Conservation (phyloP, 2,888 invertebrate species). For the Chromoteleia sp. region DNA sequence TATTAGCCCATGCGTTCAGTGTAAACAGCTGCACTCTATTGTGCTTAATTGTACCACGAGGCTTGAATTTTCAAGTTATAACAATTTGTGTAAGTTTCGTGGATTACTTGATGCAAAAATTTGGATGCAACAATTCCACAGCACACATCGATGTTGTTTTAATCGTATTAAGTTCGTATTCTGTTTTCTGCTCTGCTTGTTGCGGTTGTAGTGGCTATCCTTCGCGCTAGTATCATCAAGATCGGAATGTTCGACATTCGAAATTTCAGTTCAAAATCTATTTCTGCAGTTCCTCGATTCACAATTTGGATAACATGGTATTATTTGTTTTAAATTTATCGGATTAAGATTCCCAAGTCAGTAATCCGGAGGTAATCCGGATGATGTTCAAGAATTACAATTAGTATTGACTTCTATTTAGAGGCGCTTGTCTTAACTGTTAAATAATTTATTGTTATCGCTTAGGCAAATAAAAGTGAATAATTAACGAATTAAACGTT, state of each 20-base stretch:
- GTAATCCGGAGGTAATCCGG: too few species aligned
- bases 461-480: too few species aligned
- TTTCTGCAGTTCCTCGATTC: neutral
- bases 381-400: too few species aligned
- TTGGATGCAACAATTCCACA: slow-evolving; percentile 16
- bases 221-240: slow-evolving; percentile 19
- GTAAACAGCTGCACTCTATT: neutral
- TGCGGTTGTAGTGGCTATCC: slow-evolving; percentile 27
- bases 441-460: too few species aligned
- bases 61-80: slow-evolving; percentile 1
- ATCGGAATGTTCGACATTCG: slow-evolving; percentile 20
- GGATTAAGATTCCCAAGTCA: too few species aligned
- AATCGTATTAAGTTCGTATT: slow-evolving; percentile 43
- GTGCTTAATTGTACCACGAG: neutral
- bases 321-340: too few species aligned
- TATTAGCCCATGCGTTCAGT: neutral
- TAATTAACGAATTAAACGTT: too few species aligned
- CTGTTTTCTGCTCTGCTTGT: slow-evolving; percentile 30
- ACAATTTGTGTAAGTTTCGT: neutral
- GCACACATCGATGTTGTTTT: slow-evolving; percentile 23
- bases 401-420: too few species aligned
- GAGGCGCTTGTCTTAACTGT: too few species aligned
- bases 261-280: slow-evolving; percentile 23
- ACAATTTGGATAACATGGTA: too few species aligned
- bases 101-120: slow-evolving; percentile 2